Base-by-base conservation (phyloP, 2,888 invertebrate genomes). In the Drosophila mulleri region DNA sequence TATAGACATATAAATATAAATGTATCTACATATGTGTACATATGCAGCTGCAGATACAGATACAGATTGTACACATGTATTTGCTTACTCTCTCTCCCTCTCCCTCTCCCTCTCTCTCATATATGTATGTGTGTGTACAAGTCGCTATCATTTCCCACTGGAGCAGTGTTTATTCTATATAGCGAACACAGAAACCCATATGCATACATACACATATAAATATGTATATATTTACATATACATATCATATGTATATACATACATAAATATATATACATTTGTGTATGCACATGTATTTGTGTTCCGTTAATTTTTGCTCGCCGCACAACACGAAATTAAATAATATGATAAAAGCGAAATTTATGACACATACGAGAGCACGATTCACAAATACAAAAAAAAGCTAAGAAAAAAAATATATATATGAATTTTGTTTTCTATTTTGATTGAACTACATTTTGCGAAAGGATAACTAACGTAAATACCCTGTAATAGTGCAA, bases 261-360 rank as follows among this genome's bases (percentile, higher is more conserved):
- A 20, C 35, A 35, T 18, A 62, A 14, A 14, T 50, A 32, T 18
- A 14, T 29, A 16, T 35, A 26, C 12, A 14, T 48, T 1, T 4
- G 6, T 20, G 2, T 12, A 20, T 41, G 2, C 12, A 41, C 12
- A 47, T 67, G 56, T 63, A n/a, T 71, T 50, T 70, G 48, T 73
- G 58, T 61, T 58, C 73, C 69, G 74, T 69, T 83, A 72, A 77
- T 72, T 75, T 76, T 80, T 72, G 69, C 72, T 71, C 68, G 81
- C 65, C 69, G 60, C 63, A 65, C 62, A 72, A 78, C 73, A 76
- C 48, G 39, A 83, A 83, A 83, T 88, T 88, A 88, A 84, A 84
- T 88, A 84, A 84, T 88, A 84, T 88, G 84, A 84, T 84, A 84
- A 84, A 84, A 85, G 82, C 65, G 78, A 82, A 85, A 84, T 84